phyloP scores from a whole-genome alignment of 2,797 vertebrate genomes.

The Strix occidentalis region DNA sequence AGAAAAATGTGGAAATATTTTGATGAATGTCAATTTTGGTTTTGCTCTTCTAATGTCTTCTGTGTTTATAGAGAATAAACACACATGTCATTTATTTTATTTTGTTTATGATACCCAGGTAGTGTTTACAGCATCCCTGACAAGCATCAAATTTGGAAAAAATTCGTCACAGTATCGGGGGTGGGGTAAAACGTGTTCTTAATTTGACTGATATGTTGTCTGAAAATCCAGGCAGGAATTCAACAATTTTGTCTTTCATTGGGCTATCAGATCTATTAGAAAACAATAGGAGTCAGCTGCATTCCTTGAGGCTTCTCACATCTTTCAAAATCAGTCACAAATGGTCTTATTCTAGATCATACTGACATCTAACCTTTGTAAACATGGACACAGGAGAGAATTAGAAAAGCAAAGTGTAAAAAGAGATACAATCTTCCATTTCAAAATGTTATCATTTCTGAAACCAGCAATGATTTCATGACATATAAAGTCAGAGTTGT shows the following conservation, averaged over 20 bases:
- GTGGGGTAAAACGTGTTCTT: neutral
- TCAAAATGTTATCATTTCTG: conserved; percentile 43
- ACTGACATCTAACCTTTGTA: conserved; percentile 74
- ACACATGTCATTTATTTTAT: rapidly evolving
- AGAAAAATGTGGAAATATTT: neutral
- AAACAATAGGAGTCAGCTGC: neutral
- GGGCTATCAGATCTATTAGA: neutral
- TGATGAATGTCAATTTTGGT: neutral
- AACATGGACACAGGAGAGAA: conserved; percentile 52
- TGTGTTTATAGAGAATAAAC: neutral
- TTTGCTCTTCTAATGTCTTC: neutral
- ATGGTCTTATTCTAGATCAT: conserved; percentile 66
- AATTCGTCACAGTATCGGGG: neutral
- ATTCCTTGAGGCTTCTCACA: conserved; percentile 28
- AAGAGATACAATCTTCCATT: conserved; percentile 60
- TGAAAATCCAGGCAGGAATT: neutral
- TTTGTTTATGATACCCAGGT: neutral
- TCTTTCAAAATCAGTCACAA: conserved; percentile 70
- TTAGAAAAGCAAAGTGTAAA: conserved; percentile 46
- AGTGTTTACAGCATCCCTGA: neutral
- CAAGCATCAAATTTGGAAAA: neutral
- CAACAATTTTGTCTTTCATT: neutral
- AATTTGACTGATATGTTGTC: neutral
- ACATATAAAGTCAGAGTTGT: conserved; percentile 61
- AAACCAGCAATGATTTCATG: conserved; percentile 27